Conservation (phyloP, 37 sponge, comb jelly and placozoan genomes). For the Aphrocallistes beatrix region DNA sequence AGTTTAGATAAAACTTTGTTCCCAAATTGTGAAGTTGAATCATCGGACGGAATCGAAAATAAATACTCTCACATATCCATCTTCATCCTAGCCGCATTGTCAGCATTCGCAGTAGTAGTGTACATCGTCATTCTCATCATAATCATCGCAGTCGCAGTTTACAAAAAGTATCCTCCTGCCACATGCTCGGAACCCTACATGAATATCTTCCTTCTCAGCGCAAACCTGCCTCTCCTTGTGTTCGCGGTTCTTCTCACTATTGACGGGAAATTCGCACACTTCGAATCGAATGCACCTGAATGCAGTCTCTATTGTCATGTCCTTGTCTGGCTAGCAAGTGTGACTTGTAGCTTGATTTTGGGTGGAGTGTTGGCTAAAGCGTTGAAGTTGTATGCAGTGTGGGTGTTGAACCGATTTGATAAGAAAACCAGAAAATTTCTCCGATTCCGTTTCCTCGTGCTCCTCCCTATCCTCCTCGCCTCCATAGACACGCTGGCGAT, state of each 20-base stretch:
- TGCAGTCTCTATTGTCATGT: not conserved
- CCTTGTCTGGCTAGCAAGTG: not conserved
- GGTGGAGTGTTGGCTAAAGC: not conserved
- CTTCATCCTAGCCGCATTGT: not conserved
- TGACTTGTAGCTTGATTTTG: not conserved
- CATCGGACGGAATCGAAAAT: not conserved
- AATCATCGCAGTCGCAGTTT: not conserved
- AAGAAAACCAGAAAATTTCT: not conserved
- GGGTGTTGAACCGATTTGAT: not conserved
- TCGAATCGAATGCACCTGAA: not conserved
- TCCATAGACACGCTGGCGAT: not conserved
- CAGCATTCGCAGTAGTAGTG: not conserved
- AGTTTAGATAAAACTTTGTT: not conserved
- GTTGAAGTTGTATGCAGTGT: not conserved
- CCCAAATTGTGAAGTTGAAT: not conserved
- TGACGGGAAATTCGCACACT: not conserved
- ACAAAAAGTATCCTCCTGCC: not conserved
- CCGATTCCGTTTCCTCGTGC: not conserved
- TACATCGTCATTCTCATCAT: not conserved
- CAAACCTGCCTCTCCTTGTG: not conserved
- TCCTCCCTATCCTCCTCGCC: not conserved
- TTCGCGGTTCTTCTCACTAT: not conserved
- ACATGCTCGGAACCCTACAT: not conserved
- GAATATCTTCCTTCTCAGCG: not conserved
- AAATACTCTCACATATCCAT: not conserved